These are phyloP conservation scores for Megaceryle alcyon DNA, from an alignment of 2,797 vertebrate genomes.

Conservation along the genomic window DNA sequence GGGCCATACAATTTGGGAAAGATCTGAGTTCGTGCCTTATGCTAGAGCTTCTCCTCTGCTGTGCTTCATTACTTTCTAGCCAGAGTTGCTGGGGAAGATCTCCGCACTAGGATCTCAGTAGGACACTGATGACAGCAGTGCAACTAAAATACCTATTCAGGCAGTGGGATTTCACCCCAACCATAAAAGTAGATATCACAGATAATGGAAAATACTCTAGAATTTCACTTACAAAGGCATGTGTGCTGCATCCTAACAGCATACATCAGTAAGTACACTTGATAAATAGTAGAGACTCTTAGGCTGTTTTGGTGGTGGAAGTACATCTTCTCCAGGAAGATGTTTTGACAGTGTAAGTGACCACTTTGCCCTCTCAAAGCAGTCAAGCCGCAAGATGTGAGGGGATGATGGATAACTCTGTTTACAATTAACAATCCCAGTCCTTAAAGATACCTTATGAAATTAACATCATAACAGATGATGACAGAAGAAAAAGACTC, in stretches of 20 bases:
- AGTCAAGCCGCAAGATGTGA: background rate
- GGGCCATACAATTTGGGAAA: background rate
- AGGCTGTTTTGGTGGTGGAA: background rate
- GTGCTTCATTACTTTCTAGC: background rate
- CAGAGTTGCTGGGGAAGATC: background rate
- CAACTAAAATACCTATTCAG: background rate
- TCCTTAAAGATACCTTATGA: background rate
- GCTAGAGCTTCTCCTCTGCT: background rate
- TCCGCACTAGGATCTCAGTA: background rate
- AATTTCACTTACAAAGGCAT: background rate
- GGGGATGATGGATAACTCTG: background rate
- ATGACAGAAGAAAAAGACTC: background rate
- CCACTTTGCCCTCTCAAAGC: background rate
- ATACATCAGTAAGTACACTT: background rate
- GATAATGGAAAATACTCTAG: background rate
- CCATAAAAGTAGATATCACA: rapidly evolving
- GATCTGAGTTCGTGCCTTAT: background rate
- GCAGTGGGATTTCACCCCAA: background rate
- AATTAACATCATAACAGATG: background rate
- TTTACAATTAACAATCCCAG: background rate
- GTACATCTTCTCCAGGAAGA: background rate
- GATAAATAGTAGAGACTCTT: background rate
- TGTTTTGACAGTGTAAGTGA: background rate
- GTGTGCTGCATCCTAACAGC: background rate
- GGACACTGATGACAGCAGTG: background rate